Base-by-base conservation (phyloP, 2,113 vertebrate species). In the Pomatorhinus ruficollis region DNA sequence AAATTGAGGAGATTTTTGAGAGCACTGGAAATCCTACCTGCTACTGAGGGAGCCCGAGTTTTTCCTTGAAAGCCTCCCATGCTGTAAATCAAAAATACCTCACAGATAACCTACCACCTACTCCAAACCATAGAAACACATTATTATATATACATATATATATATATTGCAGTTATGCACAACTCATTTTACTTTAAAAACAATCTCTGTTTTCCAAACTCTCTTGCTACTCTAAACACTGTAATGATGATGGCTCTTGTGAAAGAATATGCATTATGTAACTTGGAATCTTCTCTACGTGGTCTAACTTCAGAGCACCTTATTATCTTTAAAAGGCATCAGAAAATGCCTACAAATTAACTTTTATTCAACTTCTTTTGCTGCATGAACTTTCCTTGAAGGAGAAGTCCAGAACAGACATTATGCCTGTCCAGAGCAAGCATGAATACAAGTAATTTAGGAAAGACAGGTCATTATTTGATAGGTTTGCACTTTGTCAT, bases 21-120 rank as follows among this genome's bases (percentile, higher is more conserved):
- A 42, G 10, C 6, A 10, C 7, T 72, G 31, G 57, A 88, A 92
- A 64, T 28, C 35, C 31, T 31, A 64, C 25, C 28, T 77, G 24
- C 8, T 72, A 15, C 10, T n/a, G 17, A 28, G 49, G 70, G 15
- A 68, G 17, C 14, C 1, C 65, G 44, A 31, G 22, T 20, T 93
- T 95, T 80, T 18, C 40, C 39, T 5, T 49, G 11, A 79, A 90
- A 75, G 2, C 13, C 6, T 65, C 56, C 28, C 30, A 30, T 16
- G 13, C 2, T 4, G 2, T 45, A 65, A 69, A 81, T 39, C 13
- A 94, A 33, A 89, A 87, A 65, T 10, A 53, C 0, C 0, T n/a
- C 53, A 33, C 31, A 57, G 25, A 61, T 35, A 82, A 59, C 8
- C 12, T 50, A 45, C 9, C 11, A 74, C 10, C 16, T 60, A 49